Evolutionary conservation across 2,888 invertebrate species (phyloP), one percentile per base, ranked within the genome.

Genomic region (Mimumesa dahlbomi): DNA sequence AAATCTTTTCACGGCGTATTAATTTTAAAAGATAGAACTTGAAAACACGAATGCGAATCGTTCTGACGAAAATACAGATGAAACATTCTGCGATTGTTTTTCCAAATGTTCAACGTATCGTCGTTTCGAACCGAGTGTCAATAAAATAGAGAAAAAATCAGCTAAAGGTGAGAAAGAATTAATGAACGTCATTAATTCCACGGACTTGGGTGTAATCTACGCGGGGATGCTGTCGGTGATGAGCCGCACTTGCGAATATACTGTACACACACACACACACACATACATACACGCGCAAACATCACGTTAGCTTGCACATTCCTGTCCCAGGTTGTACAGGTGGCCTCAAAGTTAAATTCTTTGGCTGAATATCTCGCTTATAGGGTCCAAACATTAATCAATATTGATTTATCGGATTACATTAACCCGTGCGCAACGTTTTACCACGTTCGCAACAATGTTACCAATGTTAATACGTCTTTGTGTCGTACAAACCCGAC

Each of bases 181-280:
- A 75, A 67, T 64, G 72, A 57, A 29, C 45, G 57, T 66, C 66
- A 73, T 81, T 81, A 78, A 66, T 62, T 62, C 64, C 54, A 42
- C 45, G 53, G 46, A 62, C 62, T 69, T 58, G 49, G 64, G 18
- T 61, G 71, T 75, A n/a, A 76, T 75, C 64, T 67, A 69, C 68
- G 76, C 74, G 70, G 57, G 69, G 63, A 68, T 71, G 68, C 63
- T 75, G 80, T 75, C 79, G 70, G 79, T 79, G 80, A 83, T 83
- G 81, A 82, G 81, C 82, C 75, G 57, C 83, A 75, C 77, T 76
- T 76, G 78, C 75, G 75, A 59, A 74, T 66, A 68, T 29, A 34
- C n/a, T n/a, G n/a, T 36, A 46, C 50, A 54, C 34, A 43, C 46
- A 68, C 67, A n/a, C n/a, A n/a, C n/a, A n/a, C 62, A 74, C 67